Percentiles rank a stretch among this genome's conserved stretches.
These are phyloP conservation scores for Drosophila nebulosa DNA, from an alignment of 1,140 invertebrate species.

Conservation along the genomic window DNA sequence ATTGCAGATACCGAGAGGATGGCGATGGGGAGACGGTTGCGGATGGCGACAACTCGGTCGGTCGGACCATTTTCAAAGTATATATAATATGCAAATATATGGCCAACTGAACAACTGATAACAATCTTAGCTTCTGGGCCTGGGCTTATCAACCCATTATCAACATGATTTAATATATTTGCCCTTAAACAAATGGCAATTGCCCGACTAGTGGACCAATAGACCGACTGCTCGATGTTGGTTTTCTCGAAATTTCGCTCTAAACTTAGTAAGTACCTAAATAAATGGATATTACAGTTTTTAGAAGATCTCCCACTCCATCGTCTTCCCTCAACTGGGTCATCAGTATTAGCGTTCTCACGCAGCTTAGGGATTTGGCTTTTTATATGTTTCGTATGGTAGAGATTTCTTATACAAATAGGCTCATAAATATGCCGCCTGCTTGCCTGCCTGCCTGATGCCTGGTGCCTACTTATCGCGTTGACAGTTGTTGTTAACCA, in stretches of 20 bases:
- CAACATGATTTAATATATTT: conserved; percentile 74
- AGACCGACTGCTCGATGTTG: conserved; percentile 12
- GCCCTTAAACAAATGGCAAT: conserved; percentile 39
- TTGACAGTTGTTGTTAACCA: conserved; percentile 42
- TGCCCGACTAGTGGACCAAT: not conserved
- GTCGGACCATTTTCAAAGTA: conserved; percentile 33
- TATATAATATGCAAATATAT: conserved; percentile 66
- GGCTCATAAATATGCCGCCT: conserved; percentile 65
- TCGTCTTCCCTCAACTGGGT: conserved; percentile 6
- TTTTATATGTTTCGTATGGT: conserved; percentile 23
- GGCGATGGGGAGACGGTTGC: not conserved
- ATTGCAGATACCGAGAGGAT: conserved; percentile 31
- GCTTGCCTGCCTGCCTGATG: conserved; percentile 35
- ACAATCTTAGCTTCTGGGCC: conserved; percentile 27
- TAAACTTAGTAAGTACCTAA: conserved; percentile 10
- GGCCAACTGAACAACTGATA: conserved; percentile 35
- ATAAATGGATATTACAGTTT: conserved; percentile 21
- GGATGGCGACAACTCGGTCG: not conserved
- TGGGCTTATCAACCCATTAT: conserved; percentile 58
- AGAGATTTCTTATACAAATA: conserved; percentile 58
- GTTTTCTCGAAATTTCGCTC: conserved; percentile 34
- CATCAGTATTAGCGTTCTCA: conserved; percentile 66
- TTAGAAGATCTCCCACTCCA: not conserved
- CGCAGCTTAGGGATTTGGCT: conserved; percentile 50
- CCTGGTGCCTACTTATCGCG: conserved; percentile 24